Conservation (phyloP, 2,797 vertebrate species). For the Chromis chromis region DNA sequence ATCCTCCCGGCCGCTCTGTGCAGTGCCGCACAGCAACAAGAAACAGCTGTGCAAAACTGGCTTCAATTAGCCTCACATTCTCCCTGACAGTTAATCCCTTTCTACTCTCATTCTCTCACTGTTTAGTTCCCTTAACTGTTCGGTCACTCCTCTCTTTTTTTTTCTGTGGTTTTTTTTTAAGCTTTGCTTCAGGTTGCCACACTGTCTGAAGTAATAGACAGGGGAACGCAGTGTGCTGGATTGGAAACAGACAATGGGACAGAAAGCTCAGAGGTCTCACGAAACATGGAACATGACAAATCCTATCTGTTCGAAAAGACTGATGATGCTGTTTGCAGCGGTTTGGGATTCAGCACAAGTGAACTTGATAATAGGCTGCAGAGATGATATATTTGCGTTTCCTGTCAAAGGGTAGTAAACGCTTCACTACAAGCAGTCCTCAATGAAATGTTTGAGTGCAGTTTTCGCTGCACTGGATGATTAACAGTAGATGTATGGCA, state of each 20-base stretch:
- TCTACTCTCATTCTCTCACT: conserved; percentile 70
- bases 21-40: conserved; percentile 82
- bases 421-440: conserved; percentile 35
- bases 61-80: conserved; percentile 88
- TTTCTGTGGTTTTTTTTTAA: conserved; percentile 14
- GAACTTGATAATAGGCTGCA: conserved; percentile 50
- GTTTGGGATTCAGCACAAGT: conserved; percentile 50
- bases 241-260: conserved; percentile 71
- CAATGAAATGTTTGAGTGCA: conserved; percentile 31
- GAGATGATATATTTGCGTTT: conserved; percentile 52
- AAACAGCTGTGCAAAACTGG: conserved; percentile 87
- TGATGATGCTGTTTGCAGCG: conserved; percentile 41
- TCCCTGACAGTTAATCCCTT: conserved; percentile 85
- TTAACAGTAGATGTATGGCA: conserved; percentile 27
- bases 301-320: conserved; percentile 56
- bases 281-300: conserved; percentile 71
- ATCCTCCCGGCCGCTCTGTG: conserved; percentile 77
- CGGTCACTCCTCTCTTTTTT: conserved; percentile 52
- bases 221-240: conserved; percentile 61
- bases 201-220: conserved; percentile 71
- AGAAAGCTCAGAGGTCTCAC: conserved; percentile 64
- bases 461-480: conserved; percentile 15
- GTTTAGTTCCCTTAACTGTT: conserved; percentile 68
- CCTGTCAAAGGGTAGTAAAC: conserved; percentile 43
- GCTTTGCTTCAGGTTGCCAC: conserved; percentile 70